These are phyloP conservation scores for Drosophila jambulina DNA, from an alignment of 1,140 invertebrate genomes.

Conservation along the genomic window DNA sequence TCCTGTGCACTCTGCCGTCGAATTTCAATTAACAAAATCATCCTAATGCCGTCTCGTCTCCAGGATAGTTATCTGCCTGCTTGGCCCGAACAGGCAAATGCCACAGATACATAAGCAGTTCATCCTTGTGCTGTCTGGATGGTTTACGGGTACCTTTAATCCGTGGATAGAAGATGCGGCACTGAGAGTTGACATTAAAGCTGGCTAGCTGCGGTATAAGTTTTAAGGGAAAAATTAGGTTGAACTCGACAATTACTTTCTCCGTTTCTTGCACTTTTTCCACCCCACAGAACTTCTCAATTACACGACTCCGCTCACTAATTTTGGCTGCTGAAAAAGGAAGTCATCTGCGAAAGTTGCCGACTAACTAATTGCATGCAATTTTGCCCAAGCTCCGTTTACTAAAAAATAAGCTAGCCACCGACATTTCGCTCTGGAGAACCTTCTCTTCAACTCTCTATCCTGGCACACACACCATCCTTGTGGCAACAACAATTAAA, in stretches of 20 bases:
- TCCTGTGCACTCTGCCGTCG: conserved; percentile 44
- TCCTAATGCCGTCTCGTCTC: conserved; percentile 31
- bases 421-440: background rate
- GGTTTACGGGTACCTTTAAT: background rate
- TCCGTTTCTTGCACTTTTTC: background rate
- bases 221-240: background rate
- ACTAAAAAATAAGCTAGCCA: conserved; percentile 37
- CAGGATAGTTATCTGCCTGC: conserved; percentile 14
- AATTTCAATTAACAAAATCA: conserved; percentile 75
- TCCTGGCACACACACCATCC: background rate
- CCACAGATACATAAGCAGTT: conserved; percentile 20
- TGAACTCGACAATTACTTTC: background rate
- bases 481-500: conserved; percentile 64
- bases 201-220: background rate
- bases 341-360: conserved; percentile 33
- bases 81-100: conserved; percentile 24
- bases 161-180: background rate
- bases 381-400: conserved; percentile 52
- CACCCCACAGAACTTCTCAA: conserved; percentile 4
- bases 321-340: conserved; percentile 27
- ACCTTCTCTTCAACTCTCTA: background rate
- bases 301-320: conserved; percentile 20
- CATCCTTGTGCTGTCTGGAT: conserved; percentile 9
- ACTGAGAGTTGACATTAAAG: conserved; percentile 9
- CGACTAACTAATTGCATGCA: conserved; percentile 51